Conservation (phyloP, 2,888 invertebrate species). For the Hirtodrosophila histrioides region DNA sequence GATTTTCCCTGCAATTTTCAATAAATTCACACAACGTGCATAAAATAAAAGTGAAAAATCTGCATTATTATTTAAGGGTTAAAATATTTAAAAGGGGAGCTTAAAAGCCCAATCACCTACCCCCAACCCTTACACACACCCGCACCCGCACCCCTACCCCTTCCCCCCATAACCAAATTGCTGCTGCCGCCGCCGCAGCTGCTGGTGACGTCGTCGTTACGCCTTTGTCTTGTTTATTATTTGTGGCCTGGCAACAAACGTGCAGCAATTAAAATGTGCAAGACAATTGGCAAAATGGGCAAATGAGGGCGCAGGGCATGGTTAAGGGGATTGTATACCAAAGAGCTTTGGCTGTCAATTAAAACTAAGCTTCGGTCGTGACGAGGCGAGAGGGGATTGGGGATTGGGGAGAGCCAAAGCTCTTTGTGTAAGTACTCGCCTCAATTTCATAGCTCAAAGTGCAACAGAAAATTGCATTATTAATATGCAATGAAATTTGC, state of each 20-base stretch:
- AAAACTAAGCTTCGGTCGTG: conserved; percentile 27
- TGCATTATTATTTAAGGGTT: conserved; percentile 71
- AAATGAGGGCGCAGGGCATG: neutral
- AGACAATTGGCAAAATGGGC: conserved; percentile 66
- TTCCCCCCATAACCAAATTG: no score
- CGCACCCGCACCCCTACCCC: neutral
- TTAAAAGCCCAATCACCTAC: conserved; percentile 3
- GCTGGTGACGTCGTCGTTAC: conserved; percentile 44
- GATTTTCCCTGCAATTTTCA: conserved; percentile 52
- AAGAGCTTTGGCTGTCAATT: conserved; percentile 59
- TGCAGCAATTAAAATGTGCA: conserved; percentile 71
- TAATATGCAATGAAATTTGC: conserved; percentile 78
- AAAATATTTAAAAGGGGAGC: conserved; percentile 42
- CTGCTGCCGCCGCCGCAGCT: conserved; percentile 5
- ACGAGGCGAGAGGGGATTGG: neutral
- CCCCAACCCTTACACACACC: no score
- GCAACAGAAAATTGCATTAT: conserved; percentile 74
- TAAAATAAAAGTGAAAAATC: conserved; percentile 56
- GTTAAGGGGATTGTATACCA: neutral
- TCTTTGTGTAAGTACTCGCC: conserved; percentile 7
- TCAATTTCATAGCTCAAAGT: conserved; percentile 41
- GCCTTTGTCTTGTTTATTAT: conserved; percentile 78
- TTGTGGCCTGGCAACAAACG: conserved; percentile 65
- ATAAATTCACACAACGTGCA: conserved; percentile 58
- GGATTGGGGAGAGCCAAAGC: conserved; percentile 6